phyloP scores from a whole-genome alignment of 1,140 invertebrate species.

The Drosophila nebulosa region DNA sequence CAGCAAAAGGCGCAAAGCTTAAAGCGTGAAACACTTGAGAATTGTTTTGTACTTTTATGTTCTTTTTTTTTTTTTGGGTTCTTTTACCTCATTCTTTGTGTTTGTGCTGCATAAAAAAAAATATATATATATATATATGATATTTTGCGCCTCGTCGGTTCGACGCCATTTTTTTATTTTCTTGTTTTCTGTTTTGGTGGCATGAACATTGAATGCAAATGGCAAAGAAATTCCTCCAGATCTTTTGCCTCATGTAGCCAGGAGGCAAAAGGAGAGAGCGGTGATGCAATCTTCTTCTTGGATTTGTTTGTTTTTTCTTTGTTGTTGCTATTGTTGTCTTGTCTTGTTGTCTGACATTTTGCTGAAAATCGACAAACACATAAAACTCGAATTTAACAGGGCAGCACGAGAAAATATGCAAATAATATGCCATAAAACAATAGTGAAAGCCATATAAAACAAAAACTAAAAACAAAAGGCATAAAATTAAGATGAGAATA shows the following conservation, averaged over 20 bases:
- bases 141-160: constrained; percentile 43
- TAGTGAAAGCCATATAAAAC: constrained; percentile 52
- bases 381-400: constrained; percentile 55
- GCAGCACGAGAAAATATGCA: constrained; percentile 68
- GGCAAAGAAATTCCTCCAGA: constrained; percentile 4
- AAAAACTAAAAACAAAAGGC: constrained; percentile 24
- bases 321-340: neutral
- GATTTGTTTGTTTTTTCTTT: constrained; percentile 20
- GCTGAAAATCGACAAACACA: constrained; percentile 62
- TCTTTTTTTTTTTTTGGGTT: constrained; percentile 14
- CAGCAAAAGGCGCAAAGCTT: constrained; percentile 58
- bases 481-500: constrained; percentile 42
- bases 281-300: constrained; percentile 17
- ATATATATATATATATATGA: constrained; percentile 12
- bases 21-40: constrained; percentile 73
- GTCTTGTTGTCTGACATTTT: constrained; percentile 36
- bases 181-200: constrained; percentile 3
- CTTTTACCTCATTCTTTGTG: constrained; percentile 4
- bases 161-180: constrained; percentile 27
- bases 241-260: neutral
- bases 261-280: neutral
- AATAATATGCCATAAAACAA: constrained; percentile 77
- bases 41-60: constrained; percentile 69
- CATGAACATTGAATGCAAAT: constrained; percentile 19
- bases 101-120: neutral